phyloP scores from a whole-genome alignment of 1,140 invertebrate species.

The Orchesella cincta region DNA sequence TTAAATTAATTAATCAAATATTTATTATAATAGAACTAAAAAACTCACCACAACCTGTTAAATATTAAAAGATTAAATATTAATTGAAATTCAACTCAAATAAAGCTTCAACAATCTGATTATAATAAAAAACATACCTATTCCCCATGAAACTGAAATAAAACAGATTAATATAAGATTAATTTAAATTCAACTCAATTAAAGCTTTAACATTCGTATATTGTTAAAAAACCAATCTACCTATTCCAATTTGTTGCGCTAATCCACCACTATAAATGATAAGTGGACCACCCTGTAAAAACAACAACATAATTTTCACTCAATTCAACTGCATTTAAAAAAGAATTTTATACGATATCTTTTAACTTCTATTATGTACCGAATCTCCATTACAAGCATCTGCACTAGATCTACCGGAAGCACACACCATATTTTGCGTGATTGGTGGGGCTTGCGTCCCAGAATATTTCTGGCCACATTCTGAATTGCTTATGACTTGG shows the following conservation, averaged over 20 bases:
- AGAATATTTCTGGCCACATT: neutral
- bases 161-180: too few species aligned
- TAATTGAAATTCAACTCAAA: too few species aligned
- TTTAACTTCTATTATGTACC: too few species aligned
- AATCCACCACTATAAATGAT: neutral
- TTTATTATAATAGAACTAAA: too few species aligned
- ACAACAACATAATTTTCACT: neutral
- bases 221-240: too few species aligned
- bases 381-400: constrained; percentile 6
- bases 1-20: neutral
- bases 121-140: too few species aligned
- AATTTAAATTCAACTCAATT: too few species aligned
- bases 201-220: too few species aligned
- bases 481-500: neutral
- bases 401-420: neutral
- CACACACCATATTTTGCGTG: constrained; percentile 17
- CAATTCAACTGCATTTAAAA: neutral
- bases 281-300: neutral
- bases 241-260: neutral
- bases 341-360: too few species aligned
- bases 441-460: constrained; percentile 2
- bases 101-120: too few species aligned
- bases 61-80: too few species aligned
- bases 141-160: too few species aligned
- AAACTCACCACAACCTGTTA: neutral